A percentile compares a stretch with the other conserved stretches of the same genome.
These are phyloP conservation scores for Tipula lateralis DNA, from an alignment of 2,888 invertebrate species.

Conservation along the genomic window DNA sequence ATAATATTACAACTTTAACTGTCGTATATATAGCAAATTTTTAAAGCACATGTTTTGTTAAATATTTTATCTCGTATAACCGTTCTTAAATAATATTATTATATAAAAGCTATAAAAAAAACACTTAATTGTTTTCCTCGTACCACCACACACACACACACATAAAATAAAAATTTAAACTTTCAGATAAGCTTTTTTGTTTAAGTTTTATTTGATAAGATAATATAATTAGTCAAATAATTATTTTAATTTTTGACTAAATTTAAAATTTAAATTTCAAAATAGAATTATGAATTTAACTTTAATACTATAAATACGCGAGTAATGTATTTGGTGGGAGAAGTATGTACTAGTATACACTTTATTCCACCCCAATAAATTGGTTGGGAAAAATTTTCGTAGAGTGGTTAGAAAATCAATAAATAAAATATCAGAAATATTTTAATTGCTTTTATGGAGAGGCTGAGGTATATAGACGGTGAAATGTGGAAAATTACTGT, in stretches of 20 bases:
- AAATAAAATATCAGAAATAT: neutral
- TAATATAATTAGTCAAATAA: slow-evolving; percentile 1
- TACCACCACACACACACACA: neutral
- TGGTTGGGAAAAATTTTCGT: neutral
- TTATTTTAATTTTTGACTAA: slow-evolving; percentile 2
- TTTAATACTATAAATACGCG: neutral
- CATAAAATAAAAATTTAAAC: neutral
- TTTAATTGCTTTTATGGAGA: neutral
- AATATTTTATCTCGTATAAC: neutral
- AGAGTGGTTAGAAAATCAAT: neutral
- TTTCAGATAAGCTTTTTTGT: neutral
- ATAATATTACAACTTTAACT: too few relatives aligned
- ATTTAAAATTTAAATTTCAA: neutral
- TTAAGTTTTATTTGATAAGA: neutral
- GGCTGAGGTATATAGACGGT: neutral
- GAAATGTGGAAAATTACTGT: neutral
- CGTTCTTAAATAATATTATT: neutral
- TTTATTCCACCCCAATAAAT: neutral
- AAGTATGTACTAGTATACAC: neutral
- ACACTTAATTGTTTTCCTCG: neutral
- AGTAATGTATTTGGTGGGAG: neutral
- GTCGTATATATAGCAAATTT: too few relatives aligned
- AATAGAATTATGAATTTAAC: neutral
- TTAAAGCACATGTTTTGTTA: neutral
- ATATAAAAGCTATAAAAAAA: neutral